Evolutionary conservation across 2,797 vertebrate species (phyloP).

Genomic region (Morelia viridis): DNA sequence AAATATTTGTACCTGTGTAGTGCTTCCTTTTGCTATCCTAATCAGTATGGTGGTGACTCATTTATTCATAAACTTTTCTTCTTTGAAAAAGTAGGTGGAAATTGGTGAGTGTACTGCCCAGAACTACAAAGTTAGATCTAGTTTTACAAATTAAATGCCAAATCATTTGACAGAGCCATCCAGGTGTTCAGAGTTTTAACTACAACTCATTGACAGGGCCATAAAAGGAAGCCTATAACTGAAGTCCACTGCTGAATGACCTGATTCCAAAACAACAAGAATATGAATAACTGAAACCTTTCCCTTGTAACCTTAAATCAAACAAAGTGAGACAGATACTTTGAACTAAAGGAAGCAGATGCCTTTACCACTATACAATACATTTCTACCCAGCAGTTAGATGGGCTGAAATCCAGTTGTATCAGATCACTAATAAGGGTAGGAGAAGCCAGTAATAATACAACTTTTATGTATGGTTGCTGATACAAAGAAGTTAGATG

Average conservation of each 20-base stretch:
- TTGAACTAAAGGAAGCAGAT: slow-evolving; percentile 71
- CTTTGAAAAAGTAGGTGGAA: slow-evolving; percentile 29
- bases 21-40: slow-evolving; percentile 42
- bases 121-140: slow-evolving; percentile 11
- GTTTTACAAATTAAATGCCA: slow-evolving; percentile 38
- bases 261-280: slow-evolving; percentile 52
- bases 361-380: slow-evolving; percentile 67
- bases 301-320: slow-evolving; percentile 65
- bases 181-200: slow-evolving; percentile 38
- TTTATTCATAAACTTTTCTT: slow-evolving; percentile 46
- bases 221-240: slow-evolving; percentile 37
- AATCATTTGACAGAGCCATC: slow-evolving; percentile 1
- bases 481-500: slow-evolving; percentile 58
- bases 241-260: slow-evolving; percentile 44
- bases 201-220: slow-evolving; percentile 17
- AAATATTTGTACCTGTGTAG: slow-evolving; percentile 46
- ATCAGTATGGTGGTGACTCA: slow-evolving; percentile 43
- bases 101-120: background rate
- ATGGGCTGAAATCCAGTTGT: slow-evolving; percentile 55
- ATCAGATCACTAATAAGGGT: slow-evolving; percentile 59
- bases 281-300: slow-evolving; percentile 61
- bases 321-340: slow-evolving; percentile 58
- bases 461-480: slow-evolving; percentile 63
- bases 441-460: slow-evolving; percentile 67
- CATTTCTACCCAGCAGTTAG: slow-evolving; percentile 70